These are phyloP conservation scores for Charadrius vociferus DNA, from an alignment of 2,113 vertebrate species.

Conservation along the genomic window DNA sequence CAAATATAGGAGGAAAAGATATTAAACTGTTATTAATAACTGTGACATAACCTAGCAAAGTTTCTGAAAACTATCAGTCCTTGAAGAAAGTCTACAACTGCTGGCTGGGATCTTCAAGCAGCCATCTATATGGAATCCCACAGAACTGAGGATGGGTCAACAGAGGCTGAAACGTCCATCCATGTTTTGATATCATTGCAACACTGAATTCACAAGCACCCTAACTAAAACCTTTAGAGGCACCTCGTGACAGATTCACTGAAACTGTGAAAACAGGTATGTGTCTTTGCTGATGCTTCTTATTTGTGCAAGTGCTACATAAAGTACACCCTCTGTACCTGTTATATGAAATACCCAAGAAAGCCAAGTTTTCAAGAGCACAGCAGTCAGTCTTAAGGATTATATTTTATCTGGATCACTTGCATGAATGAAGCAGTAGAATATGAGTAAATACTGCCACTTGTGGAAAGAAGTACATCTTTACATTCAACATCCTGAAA, in stretches of 20 bases:
- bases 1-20: background rate
- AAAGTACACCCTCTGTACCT: rapidly evolving
- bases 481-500: background rate
- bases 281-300: background rate
- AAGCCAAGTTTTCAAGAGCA: background rate
- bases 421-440: background rate
- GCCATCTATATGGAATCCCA: background rate
- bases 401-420: background rate
- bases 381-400: background rate
- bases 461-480: background rate
- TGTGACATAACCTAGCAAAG: background rate
- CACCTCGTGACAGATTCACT: background rate
- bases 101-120: background rate
- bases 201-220: background rate
- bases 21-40: background rate
- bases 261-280: background rate
- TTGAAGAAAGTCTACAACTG: background rate
- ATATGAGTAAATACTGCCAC: background rate
- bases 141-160: background rate
- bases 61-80: background rate
- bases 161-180: background rate
- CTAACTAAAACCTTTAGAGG: background rate
- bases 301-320: background rate
- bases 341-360: background rate
- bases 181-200: background rate